phyloP scores from a whole-genome alignment of 2,113 vertebrate species.

The Baryphthengus martii region DNA sequence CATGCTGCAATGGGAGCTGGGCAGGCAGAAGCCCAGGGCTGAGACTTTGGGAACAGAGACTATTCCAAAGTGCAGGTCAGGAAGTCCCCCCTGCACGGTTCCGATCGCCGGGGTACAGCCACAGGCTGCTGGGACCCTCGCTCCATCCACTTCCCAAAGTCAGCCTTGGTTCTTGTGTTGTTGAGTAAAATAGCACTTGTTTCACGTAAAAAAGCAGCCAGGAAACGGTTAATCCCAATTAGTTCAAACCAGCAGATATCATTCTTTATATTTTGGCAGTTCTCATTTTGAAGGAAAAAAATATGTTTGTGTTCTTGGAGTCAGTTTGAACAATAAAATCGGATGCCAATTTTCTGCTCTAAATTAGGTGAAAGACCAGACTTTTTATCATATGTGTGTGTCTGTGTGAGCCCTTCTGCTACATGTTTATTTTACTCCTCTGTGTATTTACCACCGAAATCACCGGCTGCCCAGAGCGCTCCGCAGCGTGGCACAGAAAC shows the following conservation, averaged over 20 bases:
- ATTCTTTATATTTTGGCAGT: constrained; percentile 55
- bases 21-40: background rate
- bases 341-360: constrained; percentile 69
- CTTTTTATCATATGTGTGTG: constrained; percentile 42
- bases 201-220: background rate
- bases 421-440: constrained; percentile 29
- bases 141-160: background rate
- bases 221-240: constrained; percentile 56
- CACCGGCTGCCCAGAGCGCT: constrained; percentile 5
- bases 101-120: background rate
- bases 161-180: background rate
- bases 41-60: background rate
- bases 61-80: background rate
- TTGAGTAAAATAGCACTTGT: background rate
- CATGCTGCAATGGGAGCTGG: background rate
- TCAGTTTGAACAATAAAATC: constrained; percentile 59
- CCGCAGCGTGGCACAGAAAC: constrained; percentile 36
- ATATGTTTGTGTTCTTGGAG: constrained; percentile 62
- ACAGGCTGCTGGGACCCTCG: background rate
- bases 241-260: constrained; percentile 42
- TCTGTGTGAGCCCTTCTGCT: constrained; percentile 6
- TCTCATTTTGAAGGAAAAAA: constrained; percentile 49
- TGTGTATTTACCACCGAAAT: background rate
- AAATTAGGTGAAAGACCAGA: constrained; percentile 63
- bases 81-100: background rate